Percentiles rank a stretch among this genome's conserved stretches.
These are phyloP conservation scores for Raja brachyura DNA, from an alignment of 2,113 vertebrate genomes.

Conservation along the genomic window DNA sequence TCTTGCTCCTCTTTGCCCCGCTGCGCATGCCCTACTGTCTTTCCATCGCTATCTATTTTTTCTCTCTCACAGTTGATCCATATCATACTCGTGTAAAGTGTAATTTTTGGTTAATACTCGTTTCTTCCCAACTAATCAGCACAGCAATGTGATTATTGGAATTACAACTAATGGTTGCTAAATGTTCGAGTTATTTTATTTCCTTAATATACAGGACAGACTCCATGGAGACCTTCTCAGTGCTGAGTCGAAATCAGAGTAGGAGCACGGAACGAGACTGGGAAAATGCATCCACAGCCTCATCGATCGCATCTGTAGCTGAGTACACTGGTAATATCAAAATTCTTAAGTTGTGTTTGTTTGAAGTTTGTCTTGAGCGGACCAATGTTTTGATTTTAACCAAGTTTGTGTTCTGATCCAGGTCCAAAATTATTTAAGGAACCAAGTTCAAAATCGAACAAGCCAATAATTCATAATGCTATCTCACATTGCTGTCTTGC, in stretches of 20 bases:
- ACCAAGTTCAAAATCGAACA: constrained; percentile 93
- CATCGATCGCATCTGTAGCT: constrained; percentile 83
- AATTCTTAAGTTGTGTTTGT: neutral
- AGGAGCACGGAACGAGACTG: constrained; percentile 88
- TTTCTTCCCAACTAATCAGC: neutral
- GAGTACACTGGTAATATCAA: constrained; percentile 77
- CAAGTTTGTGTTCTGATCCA: constrained; percentile 44
- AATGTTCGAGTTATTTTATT: neutral
- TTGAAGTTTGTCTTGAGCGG: neutral
- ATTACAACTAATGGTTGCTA: neutral
- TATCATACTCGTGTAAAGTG: neutral
- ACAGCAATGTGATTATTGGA: neutral
- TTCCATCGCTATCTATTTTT: neutral
- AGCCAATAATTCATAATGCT: constrained; percentile 87
- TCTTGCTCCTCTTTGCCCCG: too few species aligned
- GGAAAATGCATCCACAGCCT: constrained; percentile 86
- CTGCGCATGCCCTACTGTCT: neutral
- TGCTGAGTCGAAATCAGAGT: constrained; percentile 78
- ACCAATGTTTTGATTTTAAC: neutral
- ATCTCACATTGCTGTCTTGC: constrained; percentile 91
- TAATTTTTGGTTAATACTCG: neutral
- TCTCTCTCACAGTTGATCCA: neutral
- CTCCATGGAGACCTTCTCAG: constrained; percentile 79
- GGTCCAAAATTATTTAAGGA: constrained; percentile 93
- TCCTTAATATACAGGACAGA: constrained; percentile 61